phyloP scores from a whole-genome alignment of 2,113 vertebrate species.

The Copsychus sechellarum region DNA sequence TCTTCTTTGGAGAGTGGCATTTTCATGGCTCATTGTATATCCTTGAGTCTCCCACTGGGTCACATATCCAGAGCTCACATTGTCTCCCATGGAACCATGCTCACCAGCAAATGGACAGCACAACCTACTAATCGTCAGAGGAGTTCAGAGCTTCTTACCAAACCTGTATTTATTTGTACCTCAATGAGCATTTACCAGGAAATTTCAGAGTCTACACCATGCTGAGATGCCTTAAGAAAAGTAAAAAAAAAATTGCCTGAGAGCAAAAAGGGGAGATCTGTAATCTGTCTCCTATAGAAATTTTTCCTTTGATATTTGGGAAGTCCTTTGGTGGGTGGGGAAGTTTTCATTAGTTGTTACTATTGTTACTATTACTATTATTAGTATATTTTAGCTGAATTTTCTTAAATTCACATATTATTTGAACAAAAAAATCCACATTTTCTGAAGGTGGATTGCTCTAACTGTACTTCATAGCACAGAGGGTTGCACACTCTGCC shows the following conservation, averaged over 20 bases:
- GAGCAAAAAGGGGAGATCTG: background rate
- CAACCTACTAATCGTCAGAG: background rate
- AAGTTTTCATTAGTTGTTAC: background rate
- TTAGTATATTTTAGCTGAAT: background rate
- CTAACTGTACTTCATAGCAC: background rate
- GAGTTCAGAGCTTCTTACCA: background rate
- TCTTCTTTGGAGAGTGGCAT: background rate
- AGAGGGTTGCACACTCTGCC: background rate
- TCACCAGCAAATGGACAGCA: background rate
- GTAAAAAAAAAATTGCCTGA: background rate
- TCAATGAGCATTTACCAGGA: background rate
- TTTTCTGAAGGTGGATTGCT: background rate
- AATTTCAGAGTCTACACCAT: background rate
- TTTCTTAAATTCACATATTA: background rate
- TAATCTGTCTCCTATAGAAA: background rate
- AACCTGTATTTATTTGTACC: background rate
- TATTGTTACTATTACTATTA: too few relatives aligned
- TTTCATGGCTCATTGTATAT: background rate
- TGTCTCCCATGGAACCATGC: accelerated
- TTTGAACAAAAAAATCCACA: background rate
- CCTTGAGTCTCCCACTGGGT: background rate
- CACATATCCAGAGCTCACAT: background rate
- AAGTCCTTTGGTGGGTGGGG: background rate
- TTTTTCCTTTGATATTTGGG: background rate
- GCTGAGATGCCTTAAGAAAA: background rate